Evolutionary conservation across 1,140 invertebrate species (phyloP).

Genomic region (Brachionus koreanus): DNA sequence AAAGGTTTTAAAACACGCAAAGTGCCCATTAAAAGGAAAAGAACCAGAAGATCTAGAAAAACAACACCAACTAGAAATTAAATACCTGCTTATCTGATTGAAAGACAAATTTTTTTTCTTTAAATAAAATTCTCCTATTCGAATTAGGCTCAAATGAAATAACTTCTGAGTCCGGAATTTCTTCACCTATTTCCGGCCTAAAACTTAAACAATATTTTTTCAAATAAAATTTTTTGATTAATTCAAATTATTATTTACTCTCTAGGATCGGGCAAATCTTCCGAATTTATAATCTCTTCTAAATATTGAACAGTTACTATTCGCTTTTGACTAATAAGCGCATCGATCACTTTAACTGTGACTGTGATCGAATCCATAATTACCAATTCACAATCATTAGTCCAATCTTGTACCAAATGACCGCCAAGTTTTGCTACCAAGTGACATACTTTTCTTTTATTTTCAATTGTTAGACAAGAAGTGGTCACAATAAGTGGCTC

Average conservation of each 20-base stretch:
- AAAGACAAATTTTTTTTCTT: constrained; percentile 65
- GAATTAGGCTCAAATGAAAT: constrained; percentile 62
- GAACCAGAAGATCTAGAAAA: neutral
- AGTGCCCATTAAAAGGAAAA: neutral
- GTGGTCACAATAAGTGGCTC: constrained; percentile 54
- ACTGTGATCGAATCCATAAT: constrained; percentile 67
- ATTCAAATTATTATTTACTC: constrained; percentile 44
- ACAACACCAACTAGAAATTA: constrained; percentile 44
- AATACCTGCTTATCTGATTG: constrained; percentile 63
- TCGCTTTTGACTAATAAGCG: constrained; percentile 63
- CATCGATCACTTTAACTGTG: constrained; percentile 68
- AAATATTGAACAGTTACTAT: constrained; percentile 67
- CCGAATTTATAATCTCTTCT: constrained; percentile 59
- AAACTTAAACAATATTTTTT: constrained; percentile 47
- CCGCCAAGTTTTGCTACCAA: constrained; percentile 52
- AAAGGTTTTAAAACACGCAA: neutral
- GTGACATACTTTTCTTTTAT: constrained; percentile 50
- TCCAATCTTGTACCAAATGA: constrained; percentile 58
- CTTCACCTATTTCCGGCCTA: constrained; percentile 62
- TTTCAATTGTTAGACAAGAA: constrained; percentile 50
- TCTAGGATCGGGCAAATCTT: constrained; percentile 59
- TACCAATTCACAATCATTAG: constrained; percentile 62
- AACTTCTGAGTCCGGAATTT: constrained; percentile 60
- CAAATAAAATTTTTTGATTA: neutral
- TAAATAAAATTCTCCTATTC: constrained; percentile 62